Evolutionary conservation across 1,140 invertebrate species (phyloP), one percentile per base, ranked within the genome.

Genomic region (Pteromalus puparum): DNA sequence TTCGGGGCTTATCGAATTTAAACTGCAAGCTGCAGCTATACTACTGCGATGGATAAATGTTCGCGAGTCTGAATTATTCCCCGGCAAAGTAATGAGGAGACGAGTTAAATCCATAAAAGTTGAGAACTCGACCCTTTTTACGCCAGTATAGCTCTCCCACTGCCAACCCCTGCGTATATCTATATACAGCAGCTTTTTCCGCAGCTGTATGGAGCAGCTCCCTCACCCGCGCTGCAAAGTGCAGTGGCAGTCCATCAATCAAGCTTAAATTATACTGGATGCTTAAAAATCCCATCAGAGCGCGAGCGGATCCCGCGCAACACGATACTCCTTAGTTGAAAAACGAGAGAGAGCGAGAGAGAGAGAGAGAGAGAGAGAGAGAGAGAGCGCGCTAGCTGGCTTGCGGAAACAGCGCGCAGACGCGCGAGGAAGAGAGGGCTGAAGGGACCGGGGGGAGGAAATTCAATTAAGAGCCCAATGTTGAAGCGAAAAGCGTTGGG

Each of bases 401-500:
- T 26, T 6, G 65, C 42, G 79, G 74, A 82, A 77, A 82, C n/a
- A n/a, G n/a, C n/a, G n/a, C n/a, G n/a, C n/a, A 0, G 7, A 24
- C 67, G 67, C 24, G n/a, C 24, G 75, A 75, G 78, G 70, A 81
- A 28, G 46, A 24, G 38, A 30, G 67, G 74, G 77, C 61, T 18
- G 18, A 67, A 42, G 34, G 65, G 68, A 21, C 2, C 15, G n/a
- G 6, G 30, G 30, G 26, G 61, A 70, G 76, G 42, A 65, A 79
- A 83, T 83, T 83, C 75, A 83, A 83, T 83, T 83, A 83, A 83
- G 82, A 77, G 76, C 34, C 67, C 82, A 77, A 78, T 65, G 82
- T 34, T 82, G 48, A 74, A 76, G 70, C 75, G 81, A 76, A 82
- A 82, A 82, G 72, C 81, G 73, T 67, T 61, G 81, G 81, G n/a